These are phyloP conservation scores for Trochalopteron elliotii DNA, from an alignment of 2,113 vertebrate genomes.

Conservation along the genomic window DNA sequence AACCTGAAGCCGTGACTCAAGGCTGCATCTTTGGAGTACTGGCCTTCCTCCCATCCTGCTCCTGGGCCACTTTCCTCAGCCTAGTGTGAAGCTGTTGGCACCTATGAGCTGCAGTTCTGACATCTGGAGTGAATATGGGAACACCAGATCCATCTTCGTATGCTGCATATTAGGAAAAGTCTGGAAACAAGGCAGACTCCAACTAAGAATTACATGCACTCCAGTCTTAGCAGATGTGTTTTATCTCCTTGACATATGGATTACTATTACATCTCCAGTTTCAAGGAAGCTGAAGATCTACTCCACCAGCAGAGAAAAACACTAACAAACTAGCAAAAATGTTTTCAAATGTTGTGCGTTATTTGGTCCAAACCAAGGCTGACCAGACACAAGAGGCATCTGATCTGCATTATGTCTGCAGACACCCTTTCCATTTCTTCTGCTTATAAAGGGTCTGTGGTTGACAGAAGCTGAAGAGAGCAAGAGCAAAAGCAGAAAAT, in stretches of 20 bases:
- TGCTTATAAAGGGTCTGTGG: not conserved
- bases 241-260: not conserved
- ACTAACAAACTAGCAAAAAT: not conserved
- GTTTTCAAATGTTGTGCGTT: not conserved
- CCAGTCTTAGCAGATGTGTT: accelerated
- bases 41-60: not conserved
- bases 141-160: accelerated
- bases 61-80: not conserved
- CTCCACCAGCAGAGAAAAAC: not conserved
- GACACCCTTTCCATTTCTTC: not conserved
- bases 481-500: not conserved
- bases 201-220: not conserved
- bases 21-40: not conserved
- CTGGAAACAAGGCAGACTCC: not conserved
- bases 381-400: accelerated
- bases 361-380: not conserved
- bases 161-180: not conserved
- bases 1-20: not conserved
- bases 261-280: not conserved
- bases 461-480: not conserved
- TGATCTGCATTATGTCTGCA: not conserved
- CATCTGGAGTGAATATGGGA: not conserved
- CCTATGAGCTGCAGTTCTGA: accelerated
- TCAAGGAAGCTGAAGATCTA: not conserved
- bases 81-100: not conserved